Evolutionary conservation across 2,888 invertebrate genomes (phyloP).

Genomic region (Chironomus tentans): DNA sequence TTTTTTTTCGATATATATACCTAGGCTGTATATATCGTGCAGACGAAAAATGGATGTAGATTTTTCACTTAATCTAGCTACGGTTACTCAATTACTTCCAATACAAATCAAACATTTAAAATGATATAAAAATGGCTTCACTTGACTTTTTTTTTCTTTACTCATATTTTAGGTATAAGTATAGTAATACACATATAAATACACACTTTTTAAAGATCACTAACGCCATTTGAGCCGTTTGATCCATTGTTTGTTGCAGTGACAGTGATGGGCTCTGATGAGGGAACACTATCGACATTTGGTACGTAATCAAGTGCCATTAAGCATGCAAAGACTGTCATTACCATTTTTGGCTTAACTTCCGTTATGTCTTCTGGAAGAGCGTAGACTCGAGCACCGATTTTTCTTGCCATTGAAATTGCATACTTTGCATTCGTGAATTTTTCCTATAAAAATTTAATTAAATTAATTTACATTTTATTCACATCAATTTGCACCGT

Average conservation of each 20-base stretch:
- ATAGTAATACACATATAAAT: neutral
- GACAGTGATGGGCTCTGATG: neutral
- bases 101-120: neutral
- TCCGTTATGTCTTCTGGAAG: constrained; percentile 98
- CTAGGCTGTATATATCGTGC: too few species aligned
- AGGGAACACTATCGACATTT: constrained; percentile 56
- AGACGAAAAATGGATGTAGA: too few species aligned
- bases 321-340: constrained; percentile 99
- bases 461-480: constrained; percentile 29
- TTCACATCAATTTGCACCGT: neutral
- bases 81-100: neutral
- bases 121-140: constrained; percentile 19
- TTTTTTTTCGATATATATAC: too few species aligned
- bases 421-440: constrained; percentile 99
- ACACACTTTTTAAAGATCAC: constrained; percentile 11
- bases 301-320: constrained; percentile 97
- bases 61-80: too few species aligned
- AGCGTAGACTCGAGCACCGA: constrained; percentile 96
- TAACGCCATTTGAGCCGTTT: constrained; percentile 7
- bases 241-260: neutral
- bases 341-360: constrained; percentile 96
- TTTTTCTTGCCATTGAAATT: constrained; percentile 94
- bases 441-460: constrained; percentile 60
- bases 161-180: too few species aligned
- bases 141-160: neutral